Base-by-base conservation (phyloP, 2,888 invertebrate genomes). In the Chrysopilus asiliformis region DNA sequence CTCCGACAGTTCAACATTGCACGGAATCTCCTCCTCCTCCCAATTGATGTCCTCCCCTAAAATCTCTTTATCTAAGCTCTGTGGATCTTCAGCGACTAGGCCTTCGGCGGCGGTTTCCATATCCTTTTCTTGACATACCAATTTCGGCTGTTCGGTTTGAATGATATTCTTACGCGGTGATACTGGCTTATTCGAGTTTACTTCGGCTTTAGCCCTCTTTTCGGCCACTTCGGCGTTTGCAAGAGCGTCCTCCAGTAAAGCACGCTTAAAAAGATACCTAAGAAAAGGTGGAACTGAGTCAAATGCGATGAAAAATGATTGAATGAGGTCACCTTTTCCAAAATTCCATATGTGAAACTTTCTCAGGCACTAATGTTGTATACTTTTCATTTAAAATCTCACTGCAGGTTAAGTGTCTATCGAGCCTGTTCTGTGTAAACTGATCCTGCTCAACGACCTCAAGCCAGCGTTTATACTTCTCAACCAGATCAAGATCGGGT, bases 261-360 rank as follows among this genome's bases (percentile, higher is more conserved):
- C 80, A 52, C 83, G 77, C 53, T 80, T 78, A 65, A 83, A 87
- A 51, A 84, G 68, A 58, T 85, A 87, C 32, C 72, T 72, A 14
- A 27, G 28, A 35, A 24, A 16, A 16, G 5, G 27, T 46, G 26
- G 30, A 34, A 32, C 16, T 38, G 24, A n/a, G n/a, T n/a, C n/a
- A n/a, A n/a, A n/a, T n/a, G n/a, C n/a, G n/a, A n/a, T n/a, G n/a
- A n/a, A n/a, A 37, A 36, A 25, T 26, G n/a, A n/a, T n/a, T n/a
- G n/a, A n/a, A n/a, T 26, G 6, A 26, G 13, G 1, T n/a, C 19
- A 73, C 73, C 84, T 69, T 54, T 80, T 76, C 86, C 86, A 87
- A 60, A 86, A 87, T 42, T 78, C 68, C 14, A 75, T 71, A 49
- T 82, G 77, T 2, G 76, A 68, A 12, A 85, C 79, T 29, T 72